These are phyloP conservation scores for Cheilosia soror DNA, from an alignment of 2,888 invertebrate species.

Conservation along the genomic window DNA sequence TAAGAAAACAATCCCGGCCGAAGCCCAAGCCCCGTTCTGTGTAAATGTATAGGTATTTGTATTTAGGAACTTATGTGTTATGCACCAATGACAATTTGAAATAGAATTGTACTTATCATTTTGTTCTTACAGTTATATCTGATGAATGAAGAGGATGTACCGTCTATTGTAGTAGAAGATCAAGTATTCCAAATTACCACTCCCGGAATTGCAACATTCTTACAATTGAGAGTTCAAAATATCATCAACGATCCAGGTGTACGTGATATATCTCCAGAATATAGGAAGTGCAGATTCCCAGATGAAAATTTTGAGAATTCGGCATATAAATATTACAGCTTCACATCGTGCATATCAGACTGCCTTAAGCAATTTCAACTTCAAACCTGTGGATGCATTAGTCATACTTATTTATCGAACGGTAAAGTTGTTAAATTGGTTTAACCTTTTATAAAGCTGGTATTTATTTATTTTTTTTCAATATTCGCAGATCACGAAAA, in stretches of 20 bases:
- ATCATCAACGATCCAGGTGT: slow-evolving; percentile 88
- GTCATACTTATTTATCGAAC: slow-evolving; percentile 86
- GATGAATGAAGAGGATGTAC: slow-evolving; percentile 81
- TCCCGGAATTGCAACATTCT: slow-evolving; percentile 21
- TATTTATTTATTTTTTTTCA: background rate
- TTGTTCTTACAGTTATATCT: slow-evolving; percentile 76
- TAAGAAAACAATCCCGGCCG: too few relatives aligned
- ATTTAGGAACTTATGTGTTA: too few relatives aligned
- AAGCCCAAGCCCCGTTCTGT: too few relatives aligned
- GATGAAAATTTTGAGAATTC: slow-evolving; percentile 86
- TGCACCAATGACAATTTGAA: too few relatives aligned
- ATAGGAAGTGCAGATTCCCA: slow-evolving; percentile 89
- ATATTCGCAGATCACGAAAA: slow-evolving; percentile 64
- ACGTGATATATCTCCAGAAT: slow-evolving; percentile 85
- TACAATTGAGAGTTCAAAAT: slow-evolving; percentile 84
- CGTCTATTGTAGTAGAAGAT: slow-evolving; percentile 77
- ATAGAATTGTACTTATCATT: too few relatives aligned
- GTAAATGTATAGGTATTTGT: too few relatives aligned
- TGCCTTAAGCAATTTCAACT: slow-evolving; percentile 87
- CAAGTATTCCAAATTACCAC: slow-evolving; percentile 22
- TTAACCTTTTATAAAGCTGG: background rate
- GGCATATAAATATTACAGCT: slow-evolving; percentile 88
- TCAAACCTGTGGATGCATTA: slow-evolving; percentile 87
- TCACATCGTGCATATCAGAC: slow-evolving; percentile 88
- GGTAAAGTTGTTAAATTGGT: slow-evolving; percentile 2